Evolutionary conservation across 2,888 invertebrate species (phyloP), one percentile per base, ranked within the genome.

Genomic region (Amblyjoppa fuscipennis): DNA sequence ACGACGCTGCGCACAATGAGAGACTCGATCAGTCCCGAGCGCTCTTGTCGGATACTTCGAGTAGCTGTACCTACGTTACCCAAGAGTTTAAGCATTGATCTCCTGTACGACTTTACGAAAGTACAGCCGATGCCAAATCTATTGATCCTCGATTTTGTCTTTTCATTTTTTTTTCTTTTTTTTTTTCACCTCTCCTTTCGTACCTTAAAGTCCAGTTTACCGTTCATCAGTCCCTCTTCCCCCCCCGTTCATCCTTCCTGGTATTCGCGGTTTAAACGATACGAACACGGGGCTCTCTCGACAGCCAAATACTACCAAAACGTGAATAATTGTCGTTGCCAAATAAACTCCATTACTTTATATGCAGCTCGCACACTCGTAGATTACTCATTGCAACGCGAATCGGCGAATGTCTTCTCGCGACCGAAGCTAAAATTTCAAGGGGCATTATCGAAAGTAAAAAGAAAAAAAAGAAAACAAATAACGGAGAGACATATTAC

Each of bases 71-170:
- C 45, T 88, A 86, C 75, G 92, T 91, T 92, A 92, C 91, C 92
- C 92, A 89, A 89, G 86, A 90, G 88, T 92, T 92, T 89, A 91
- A 92, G 92, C 92, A 93, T 92, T 93, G 93, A 92, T 93, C 93
- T 93, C 92, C 92, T 92, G 92, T 93, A 92, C 93, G 90, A 92
- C 71, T 88, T 91, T 88, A 91, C 87, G 88, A 89, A 91, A 90
- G 93, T 92, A 92, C 92, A 93, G 93, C 93, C 92, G 93, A 93
- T 93, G 93, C 93, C 93, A 93, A 93, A 93, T 92, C 45, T 91
- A 91, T 83, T 86, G 84, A 86, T 84, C 83, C 86, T 84, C 86
- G 74, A 87, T 80, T 87, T 87, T 68, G 85, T 83, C 85, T 76
- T 84, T 81, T 78, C 59, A 77, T 70, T 64, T 74, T 85, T 84